phyloP scores from a whole-genome alignment of 64 coral and sea anemone genomes.

The Exaiptasia diaphana region DNA sequence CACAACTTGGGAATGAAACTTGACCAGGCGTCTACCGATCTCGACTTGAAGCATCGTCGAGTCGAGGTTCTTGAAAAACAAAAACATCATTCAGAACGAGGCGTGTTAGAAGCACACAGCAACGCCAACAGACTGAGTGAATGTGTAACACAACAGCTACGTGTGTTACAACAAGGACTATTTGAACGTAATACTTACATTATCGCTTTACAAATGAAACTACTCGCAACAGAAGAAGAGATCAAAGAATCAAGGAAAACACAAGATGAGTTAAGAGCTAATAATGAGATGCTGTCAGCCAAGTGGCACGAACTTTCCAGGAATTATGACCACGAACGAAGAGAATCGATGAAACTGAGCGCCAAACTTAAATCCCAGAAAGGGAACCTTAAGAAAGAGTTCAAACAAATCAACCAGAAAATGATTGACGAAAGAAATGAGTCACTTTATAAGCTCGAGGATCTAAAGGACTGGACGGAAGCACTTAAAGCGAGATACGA shows the following conservation, averaged over 20 bases:
- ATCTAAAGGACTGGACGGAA: slow-evolving; percentile 70
- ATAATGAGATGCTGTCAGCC: slow-evolving; percentile 41
- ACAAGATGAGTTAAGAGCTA: slow-evolving; percentile 24
- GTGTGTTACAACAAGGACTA: slow-evolving; percentile 12
- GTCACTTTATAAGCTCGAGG: slow-evolving; percentile 18
- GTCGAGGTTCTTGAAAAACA: slow-evolving; percentile 42
- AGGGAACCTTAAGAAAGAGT: slow-evolving; percentile 21
- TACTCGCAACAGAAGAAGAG: slow-evolving; percentile 60
- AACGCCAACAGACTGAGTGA: slow-evolving; percentile 59
- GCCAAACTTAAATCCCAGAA: slow-evolving; percentile 5
- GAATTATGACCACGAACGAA: slow-evolving; percentile 52
- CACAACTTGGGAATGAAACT: slow-evolving; percentile 49
- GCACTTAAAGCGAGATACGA: slow-evolving; percentile 69
- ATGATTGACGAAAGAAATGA: slow-evolving; percentile 55
- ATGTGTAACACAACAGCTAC: slow-evolving; percentile 39
- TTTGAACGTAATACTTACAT: slow-evolving; percentile 50
- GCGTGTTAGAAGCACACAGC: slow-evolving; percentile 45
- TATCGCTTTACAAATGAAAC: slow-evolving; percentile 62
- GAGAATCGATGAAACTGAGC: slow-evolving; percentile 42
- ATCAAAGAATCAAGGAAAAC: slow-evolving; percentile 37
- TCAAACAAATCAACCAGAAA: slow-evolving; percentile 42
- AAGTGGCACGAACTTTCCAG: slow-evolving; percentile 45
- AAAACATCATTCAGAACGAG: slow-evolving; percentile 6
- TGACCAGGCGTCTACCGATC: slow-evolving; percentile 37
- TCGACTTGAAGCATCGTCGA: slow-evolving; percentile 38